These are phyloP conservation scores for Aphis craccivora DNA, from an alignment of 1,140 invertebrate species.

Conservation along the genomic window DNA sequence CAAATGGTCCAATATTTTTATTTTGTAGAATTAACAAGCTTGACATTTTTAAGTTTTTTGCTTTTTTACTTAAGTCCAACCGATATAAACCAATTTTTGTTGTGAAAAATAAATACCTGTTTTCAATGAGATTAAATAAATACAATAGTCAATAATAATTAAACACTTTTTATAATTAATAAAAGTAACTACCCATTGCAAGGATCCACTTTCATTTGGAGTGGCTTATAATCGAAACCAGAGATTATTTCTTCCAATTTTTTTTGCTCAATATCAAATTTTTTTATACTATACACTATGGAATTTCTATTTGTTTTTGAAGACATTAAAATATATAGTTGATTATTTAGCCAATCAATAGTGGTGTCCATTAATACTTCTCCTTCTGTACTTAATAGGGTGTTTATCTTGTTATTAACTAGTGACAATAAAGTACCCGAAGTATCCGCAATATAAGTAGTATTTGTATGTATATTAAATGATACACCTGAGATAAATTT, in stretches of 20 bases:
- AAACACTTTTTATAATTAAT: neutral
- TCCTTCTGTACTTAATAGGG: neutral
- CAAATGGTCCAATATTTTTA: constrained; percentile 74
- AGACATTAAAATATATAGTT: constrained; percentile 79
- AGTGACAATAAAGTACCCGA: constrained; percentile 70
- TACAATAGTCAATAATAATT: neutral
- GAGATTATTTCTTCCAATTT: constrained; percentile 73
- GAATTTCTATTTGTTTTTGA: constrained; percentile 52
- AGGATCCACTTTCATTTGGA: constrained; percentile 87
- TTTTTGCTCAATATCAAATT: constrained; percentile 76
- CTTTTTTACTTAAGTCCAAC: constrained; percentile 78
- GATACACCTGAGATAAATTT: constrained; percentile 72
- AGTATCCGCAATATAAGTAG: constrained; percentile 79
- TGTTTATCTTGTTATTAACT: constrained; percentile 63
- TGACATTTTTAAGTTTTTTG: constrained; percentile 70
- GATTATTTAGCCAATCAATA: constrained; percentile 86
- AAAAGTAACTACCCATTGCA: constrained; percentile 78
- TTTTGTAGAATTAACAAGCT: constrained; percentile 70
- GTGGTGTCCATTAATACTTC: constrained; percentile 66
- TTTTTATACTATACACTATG: constrained; percentile 75
- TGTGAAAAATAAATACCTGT: constrained; percentile 82
- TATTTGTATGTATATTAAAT: constrained; percentile 74
- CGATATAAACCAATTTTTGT: constrained; percentile 76
- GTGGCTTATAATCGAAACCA: constrained; percentile 72
- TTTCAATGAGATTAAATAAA: neutral